Conservation (phyloP, 2,113 vertebrate species). For the Fregetta grallaria region DNA sequence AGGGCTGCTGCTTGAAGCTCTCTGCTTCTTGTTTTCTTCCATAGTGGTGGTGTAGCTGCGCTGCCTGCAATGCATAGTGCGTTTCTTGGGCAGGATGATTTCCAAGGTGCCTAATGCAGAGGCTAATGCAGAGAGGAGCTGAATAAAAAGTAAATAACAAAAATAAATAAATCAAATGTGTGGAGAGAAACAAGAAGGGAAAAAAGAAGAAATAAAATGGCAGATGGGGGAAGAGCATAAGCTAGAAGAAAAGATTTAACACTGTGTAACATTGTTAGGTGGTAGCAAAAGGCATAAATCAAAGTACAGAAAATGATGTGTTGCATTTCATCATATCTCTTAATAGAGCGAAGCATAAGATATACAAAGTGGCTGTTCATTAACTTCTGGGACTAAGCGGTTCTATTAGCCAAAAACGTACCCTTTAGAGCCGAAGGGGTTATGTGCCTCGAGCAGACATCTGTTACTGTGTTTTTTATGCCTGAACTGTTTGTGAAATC, state of each 20-base stretch:
- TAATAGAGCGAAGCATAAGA: background rate
- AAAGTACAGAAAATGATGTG: background rate
- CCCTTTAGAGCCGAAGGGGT: background rate
- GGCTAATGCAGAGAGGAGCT: background rate
- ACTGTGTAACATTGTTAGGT: background rate
- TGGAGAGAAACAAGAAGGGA: background rate
- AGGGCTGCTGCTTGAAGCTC: background rate
- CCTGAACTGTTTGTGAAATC: background rate
- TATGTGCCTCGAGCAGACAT: background rate
- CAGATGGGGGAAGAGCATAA: background rate
- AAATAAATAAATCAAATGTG: background rate
- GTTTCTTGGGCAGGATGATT: background rate
- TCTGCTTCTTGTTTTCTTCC: background rate
- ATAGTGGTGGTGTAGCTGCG: background rate
- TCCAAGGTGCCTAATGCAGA: background rate
- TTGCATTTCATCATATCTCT: background rate
- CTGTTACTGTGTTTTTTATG: background rate
- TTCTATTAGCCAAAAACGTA: background rate
- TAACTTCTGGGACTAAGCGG: background rate
- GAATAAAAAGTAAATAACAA: background rate
- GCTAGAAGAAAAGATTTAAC: background rate
- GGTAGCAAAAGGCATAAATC: background rate
- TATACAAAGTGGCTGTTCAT: background rate
- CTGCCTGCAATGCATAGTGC: rapidly evolving
- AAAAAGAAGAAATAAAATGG: background rate